Evolutionary conservation across 2,888 invertebrate genomes (phyloP), one percentile per base, ranked within the genome.

Genomic region (Diarsia brunnea): DNA sequence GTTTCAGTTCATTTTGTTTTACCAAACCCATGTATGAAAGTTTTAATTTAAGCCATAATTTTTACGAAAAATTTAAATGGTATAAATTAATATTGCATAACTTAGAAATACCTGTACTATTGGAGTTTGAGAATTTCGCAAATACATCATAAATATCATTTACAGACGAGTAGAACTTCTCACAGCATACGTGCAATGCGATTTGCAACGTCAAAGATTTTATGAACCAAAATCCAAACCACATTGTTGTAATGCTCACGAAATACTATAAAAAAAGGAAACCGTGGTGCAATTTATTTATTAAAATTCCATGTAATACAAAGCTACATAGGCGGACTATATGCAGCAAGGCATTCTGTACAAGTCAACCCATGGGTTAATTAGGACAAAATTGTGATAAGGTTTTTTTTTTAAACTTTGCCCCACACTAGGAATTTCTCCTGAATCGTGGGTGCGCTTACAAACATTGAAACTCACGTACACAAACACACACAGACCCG

Each of bases 151-250:
- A 67, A n/a, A 66, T 45, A 24, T 47, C 31, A 7, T 16, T 27
- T 45, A 72, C 4, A n/a, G 72, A 55, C 12, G 14, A 31, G 24
- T 72, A 72, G n/a, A 67, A 72, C 19, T 31, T n/a, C 24, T 60
- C 70, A 4, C 70, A 70, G 24, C 51, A 38, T 12, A 70, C n/a
- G 14, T 45, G 45, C 0, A 67, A n/a, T 19, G 31, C 27, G 16
- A 69, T 45, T 5, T 47, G 60, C 2, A 69, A 11, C 31, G 11
- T 7, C 47, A 69, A 31, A 55, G 55, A 55, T 55, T 55, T 55
- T 7, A 55, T 24, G 55, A 55, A 24, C 55, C 55, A 55, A 14
- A 55, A 55, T 55, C 5, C 55, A 14, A 24, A 24, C 24, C 55
- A 24, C 55, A 55, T 0, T 2, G 7, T 14, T 14, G 24, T 14